Conservation (phyloP, 2,113 vertebrate species). For the Monarcha castaneiventris region DNA sequence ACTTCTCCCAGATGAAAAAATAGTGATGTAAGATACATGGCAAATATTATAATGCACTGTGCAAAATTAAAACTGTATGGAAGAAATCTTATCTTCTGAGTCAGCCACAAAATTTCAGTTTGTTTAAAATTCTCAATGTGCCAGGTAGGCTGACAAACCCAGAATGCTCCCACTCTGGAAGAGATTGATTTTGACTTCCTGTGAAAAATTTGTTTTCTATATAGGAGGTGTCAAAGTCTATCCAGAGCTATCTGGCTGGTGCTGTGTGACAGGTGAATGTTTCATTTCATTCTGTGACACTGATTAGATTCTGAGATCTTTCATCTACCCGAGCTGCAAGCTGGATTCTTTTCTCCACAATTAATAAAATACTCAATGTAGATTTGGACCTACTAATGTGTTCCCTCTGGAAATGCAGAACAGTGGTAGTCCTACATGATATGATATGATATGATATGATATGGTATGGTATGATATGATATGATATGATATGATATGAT, state of each 20-base stretch:
- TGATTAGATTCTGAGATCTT: neutral
- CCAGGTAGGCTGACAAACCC: neutral
- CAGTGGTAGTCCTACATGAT: neutral
- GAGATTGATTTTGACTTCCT: neutral
- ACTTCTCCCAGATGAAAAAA: neutral
- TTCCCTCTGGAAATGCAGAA: neutral
- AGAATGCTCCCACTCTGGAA: neutral
- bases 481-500: neutral
- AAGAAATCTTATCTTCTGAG: neutral
- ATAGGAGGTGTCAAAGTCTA: neutral
- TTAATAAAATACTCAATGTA: neutral
- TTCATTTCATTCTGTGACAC: neutral
- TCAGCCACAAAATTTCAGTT: neutral
- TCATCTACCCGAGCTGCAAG: neutral
- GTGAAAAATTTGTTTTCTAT: neutral
- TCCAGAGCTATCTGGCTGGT: neutral
- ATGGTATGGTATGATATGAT: neutral
- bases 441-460: neutral
- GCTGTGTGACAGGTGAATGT: neutral
- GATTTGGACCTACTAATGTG: neutral
- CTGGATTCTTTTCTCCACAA: neutral
- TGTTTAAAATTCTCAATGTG: neutral
- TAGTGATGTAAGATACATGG: accelerated
- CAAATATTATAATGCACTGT: neutral
- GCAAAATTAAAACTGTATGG: neutral